Evolutionary conservation across 1,140 invertebrate genomes (phyloP).

Genomic region (Cherax quadricarinatus): DNA sequence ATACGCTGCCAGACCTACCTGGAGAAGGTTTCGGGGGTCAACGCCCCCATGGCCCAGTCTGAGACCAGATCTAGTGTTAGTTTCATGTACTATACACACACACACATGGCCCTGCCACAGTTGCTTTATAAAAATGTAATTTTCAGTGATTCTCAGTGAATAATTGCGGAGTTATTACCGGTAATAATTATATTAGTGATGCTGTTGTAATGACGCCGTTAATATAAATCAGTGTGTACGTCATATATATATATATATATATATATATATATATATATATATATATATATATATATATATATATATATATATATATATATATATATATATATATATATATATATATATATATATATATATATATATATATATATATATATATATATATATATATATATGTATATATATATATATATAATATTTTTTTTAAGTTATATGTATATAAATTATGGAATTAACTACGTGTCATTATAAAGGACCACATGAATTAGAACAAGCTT

Average conservation of each 20-base stretch:
- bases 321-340: no score
- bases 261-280: conserved; percentile 4
- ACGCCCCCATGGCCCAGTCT: no score
- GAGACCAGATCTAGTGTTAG: no score
- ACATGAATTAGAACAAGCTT: not conserved
- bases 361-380: not conserved
- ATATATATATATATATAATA: no score
- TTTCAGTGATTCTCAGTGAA: not conserved
- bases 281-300: conserved; percentile 25
- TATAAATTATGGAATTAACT: no score
- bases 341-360: no score
- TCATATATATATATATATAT: not conserved
- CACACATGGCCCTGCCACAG: not conserved
- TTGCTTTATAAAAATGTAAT: not conserved
- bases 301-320: conserved; percentile 6
- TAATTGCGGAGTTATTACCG: conserved; percentile 23
- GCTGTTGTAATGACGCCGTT: not conserved
- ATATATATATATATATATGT: not conserved
- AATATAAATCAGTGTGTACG: not conserved
- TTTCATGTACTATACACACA: no score
- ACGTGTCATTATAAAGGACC: no score
- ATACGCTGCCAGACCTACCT: no score
- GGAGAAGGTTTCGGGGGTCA: no score
- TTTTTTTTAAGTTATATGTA: no score
- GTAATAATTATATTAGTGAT: conserved; percentile 16